Evolutionary conservation across 1,140 invertebrate species (phyloP).

Genomic region (Drosophila ironensis): DNA sequence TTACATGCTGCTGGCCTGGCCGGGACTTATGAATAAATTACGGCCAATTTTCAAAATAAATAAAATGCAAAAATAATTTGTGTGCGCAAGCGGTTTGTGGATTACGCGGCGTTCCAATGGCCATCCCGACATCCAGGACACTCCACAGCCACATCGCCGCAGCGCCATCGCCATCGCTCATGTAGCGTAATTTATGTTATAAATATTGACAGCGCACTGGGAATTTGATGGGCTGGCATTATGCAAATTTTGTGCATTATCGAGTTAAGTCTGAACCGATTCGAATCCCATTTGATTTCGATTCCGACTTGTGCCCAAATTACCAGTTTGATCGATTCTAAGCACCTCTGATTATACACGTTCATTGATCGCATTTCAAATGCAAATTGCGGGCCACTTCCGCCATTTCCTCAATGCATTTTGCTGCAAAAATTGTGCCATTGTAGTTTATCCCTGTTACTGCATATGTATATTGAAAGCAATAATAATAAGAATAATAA

Average conservation of each 20-base stretch:
- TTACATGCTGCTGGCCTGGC: conserved; percentile 64
- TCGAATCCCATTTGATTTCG: neutral
- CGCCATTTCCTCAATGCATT: too few species aligned
- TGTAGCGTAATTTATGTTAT: conserved; percentile 65
- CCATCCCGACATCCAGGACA: conserved; percentile 10
- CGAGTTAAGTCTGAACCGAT: conserved; percentile 12
- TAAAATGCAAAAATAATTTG: conserved; percentile 78
- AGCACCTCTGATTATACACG: neutral
- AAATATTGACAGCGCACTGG: conserved; percentile 61
- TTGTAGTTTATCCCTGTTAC: too few species aligned
- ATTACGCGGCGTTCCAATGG: conserved; percentile 8
- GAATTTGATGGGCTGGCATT: conserved; percentile 43
- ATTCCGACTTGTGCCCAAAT: neutral
- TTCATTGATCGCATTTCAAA: neutral
- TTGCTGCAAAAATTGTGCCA: too few species aligned
- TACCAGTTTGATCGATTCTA: neutral
- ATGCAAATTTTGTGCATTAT: conserved; percentile 40
- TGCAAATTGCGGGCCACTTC: too few species aligned
- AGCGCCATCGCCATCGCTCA: too few species aligned
- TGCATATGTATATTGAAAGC: too few species aligned
- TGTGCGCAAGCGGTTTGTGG: conserved; percentile 60
- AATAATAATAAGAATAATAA: too few species aligned
- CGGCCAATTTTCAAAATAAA: conserved; percentile 77
- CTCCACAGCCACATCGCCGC: conserved; percentile 14
- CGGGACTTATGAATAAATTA: conserved; percentile 76